phyloP scores from a whole-genome alignment of 2,797 vertebrate species.

The Tolypeutes matacus region DNA sequence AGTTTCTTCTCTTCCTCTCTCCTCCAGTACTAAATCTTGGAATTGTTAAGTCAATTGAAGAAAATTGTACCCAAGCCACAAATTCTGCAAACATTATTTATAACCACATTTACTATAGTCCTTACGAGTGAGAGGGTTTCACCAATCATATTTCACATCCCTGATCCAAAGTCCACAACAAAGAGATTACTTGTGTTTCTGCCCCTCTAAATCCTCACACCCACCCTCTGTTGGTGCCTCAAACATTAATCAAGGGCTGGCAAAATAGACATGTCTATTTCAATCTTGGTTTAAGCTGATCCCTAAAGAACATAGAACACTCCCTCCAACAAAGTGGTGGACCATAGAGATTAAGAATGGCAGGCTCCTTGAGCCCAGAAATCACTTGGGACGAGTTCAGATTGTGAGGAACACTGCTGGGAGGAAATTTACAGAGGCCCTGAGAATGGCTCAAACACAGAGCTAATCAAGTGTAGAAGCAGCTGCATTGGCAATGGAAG shows the following conservation, averaged over 20 bases:
- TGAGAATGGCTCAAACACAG: not conserved
- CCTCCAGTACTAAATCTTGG: not conserved
- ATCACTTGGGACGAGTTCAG: not conserved
- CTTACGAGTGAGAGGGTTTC: not conserved
- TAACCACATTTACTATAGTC: not conserved
- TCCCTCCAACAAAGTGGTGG: not conserved
- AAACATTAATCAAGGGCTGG: not conserved
- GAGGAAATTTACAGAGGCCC: not conserved
- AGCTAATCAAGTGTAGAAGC: not conserved
- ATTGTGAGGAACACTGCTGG: not conserved
- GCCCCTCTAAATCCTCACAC: not conserved
- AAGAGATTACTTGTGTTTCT: not conserved
- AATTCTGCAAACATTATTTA: not conserved
- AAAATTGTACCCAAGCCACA: not conserved
- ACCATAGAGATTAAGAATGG: not conserved
- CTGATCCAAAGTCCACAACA: not conserved
- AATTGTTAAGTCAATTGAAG: not conserved
- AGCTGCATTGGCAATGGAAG: not conserved
- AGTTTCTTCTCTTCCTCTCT: not conserved
- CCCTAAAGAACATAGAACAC: not conserved
- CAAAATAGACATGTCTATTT: not conserved
- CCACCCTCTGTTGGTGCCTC: not conserved
- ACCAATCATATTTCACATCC: not conserved
- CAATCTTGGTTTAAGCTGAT: not conserved
- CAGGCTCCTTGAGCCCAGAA: not conserved